These are phyloP conservation scores for Zoroaster sp. DNA, from an alignment of 53 echinoderm and acorn worm genomes.

Conservation along the genomic window DNA sequence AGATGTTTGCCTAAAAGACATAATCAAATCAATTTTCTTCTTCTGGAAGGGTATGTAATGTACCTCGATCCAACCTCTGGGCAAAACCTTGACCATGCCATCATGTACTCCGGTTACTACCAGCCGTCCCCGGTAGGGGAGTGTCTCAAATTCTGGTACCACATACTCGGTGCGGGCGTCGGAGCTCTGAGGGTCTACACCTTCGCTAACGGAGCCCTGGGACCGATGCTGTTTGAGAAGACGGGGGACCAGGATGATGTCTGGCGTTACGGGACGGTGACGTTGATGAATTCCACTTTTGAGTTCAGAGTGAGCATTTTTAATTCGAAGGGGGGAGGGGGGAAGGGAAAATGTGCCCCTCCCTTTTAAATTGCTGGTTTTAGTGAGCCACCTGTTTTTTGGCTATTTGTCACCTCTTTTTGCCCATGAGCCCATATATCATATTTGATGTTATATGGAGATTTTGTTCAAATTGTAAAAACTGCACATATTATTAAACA, in stretches of 20 bases:
- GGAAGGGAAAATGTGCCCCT: no score
- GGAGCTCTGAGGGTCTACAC: constrained; percentile 42
- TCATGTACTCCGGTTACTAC: constrained; percentile 41
- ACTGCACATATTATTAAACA: no score
- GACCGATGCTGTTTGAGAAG: constrained; percentile 51
- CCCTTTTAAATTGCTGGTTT: no score
- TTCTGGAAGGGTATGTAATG: constrained; percentile 48
- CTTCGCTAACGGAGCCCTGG: neutral
- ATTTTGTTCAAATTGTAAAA: no score
- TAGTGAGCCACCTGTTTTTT: no score
- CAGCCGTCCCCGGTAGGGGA: constrained; percentile 44
- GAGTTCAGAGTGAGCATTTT: constrained; percentile 55
- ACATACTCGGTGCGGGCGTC: constrained; percentile 43
- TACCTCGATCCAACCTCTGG: constrained; percentile 9
- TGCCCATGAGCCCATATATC: no score
- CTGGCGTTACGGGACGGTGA: constrained; percentile 47
- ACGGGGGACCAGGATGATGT: constrained; percentile 52
- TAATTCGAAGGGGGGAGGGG: no score
- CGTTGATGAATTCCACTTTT: constrained; percentile 34
- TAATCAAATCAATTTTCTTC: no score
- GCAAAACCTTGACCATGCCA: constrained; percentile 22
- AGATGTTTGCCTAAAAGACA: no score
- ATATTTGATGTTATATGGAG: no score
- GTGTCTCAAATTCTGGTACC: constrained; percentile 68
- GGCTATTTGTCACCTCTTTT: no score